Evolutionary conservation across 2,797 vertebrate genomes (phyloP), one percentile per base, ranked within the genome.

Genomic region (Sebastes trivittatus): DNA sequence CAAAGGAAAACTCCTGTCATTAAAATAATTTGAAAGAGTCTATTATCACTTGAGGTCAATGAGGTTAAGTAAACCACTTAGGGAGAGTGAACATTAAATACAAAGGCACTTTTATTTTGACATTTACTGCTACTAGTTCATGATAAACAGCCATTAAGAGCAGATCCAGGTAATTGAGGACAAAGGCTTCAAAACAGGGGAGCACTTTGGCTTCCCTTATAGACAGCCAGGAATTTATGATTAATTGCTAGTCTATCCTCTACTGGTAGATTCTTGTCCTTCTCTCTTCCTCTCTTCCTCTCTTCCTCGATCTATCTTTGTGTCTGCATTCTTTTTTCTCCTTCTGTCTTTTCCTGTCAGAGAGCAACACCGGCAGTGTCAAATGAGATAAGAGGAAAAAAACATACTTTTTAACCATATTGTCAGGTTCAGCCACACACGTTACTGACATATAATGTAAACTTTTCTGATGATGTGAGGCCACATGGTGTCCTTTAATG

Each of bases 201-300:
- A 90, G 93, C 89, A 92, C 93, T 94, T 90, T 91, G 90, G 87
- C 87, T 83, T 90, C 82, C 66, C 82, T 87, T 84, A 92, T 87
- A 91, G 94, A 94, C 93, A 93, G 77, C 58, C 65, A 94, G 94
- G 95, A 95, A 95, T 95, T 90, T 84, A 90, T 94, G 95, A 95
- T 94, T 94, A 93, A 95, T 94, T 83, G 87, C 85, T 63, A 36
- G 77, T 82, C 76, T 82, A 79, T 87, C 82, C 87, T 87, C 81
- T 86, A 67, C 91, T 81, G 91, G 90, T 93, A 93, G 82, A 92
- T 93, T 94, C 92, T 85, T 93, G 90, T 75, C 87, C 83, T 13
- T 22, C 30, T 65, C 64, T 72, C 42, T 73, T 72, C 18, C 38
- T 62, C 38, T 72, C 49, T 82, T n/a, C 67, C 77, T 62, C 38